A percentile compares a stretch with the other conserved stretches of the same genome.
These are phyloP conservation scores for Metridium senile DNA, from an alignment of 92 coral and sea anemone species.

Conservation along the genomic window DNA sequence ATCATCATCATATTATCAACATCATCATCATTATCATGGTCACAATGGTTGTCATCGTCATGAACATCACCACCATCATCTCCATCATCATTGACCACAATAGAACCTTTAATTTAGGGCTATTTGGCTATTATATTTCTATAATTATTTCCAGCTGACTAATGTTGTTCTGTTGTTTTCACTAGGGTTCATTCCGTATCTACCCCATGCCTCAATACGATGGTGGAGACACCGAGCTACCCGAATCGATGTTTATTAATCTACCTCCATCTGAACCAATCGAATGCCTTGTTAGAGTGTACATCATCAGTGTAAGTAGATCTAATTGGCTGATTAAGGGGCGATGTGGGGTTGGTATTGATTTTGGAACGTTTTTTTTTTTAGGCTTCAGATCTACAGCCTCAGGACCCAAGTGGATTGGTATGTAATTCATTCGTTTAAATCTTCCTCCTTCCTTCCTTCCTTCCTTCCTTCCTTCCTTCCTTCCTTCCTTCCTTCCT, in stretches of 20 bases:
- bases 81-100: too few species aligned
- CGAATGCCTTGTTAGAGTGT: slow-evolving; percentile 84
- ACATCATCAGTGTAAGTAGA: slow-evolving; percentile 75
- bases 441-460: too few species aligned
- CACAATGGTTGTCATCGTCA: too few species aligned
- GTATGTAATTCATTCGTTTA: slow-evolving; percentile 41
- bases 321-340: background rate
- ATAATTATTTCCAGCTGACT: too few species aligned
- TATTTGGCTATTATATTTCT: too few species aligned
- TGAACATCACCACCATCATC: too few species aligned
- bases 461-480: too few species aligned
- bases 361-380: background rate
- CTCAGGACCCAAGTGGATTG: slow-evolving; percentile 92
- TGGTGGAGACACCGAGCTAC: slow-evolving; percentile 53
- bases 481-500: too few species aligned
- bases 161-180: too few species aligned
- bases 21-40: too few species aligned
- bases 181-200: slow-evolving; percentile 96
- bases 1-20: too few species aligned
- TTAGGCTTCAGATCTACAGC: slow-evolving; percentile 86
- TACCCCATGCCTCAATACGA: slow-evolving; percentile 85
- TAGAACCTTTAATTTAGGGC: too few species aligned
- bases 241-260: slow-evolving; percentile 72
- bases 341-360: background rate
- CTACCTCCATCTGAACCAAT: slow-evolving; percentile 78